phyloP scores from a whole-genome alignment of 2,797 vertebrate genomes.

The Babyrousa celebensis region DNA sequence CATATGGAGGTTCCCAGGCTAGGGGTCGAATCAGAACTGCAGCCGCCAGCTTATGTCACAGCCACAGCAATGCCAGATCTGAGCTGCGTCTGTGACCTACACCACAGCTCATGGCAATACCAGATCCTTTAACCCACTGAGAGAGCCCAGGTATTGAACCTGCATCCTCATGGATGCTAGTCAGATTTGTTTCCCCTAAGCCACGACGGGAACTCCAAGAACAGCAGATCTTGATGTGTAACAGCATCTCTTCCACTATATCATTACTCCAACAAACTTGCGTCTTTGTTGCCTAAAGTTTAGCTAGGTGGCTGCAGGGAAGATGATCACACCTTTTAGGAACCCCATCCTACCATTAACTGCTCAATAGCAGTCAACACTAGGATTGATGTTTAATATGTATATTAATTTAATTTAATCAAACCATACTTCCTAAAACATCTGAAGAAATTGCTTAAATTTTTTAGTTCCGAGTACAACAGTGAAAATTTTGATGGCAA shows the following conservation, averaged over 20 bases:
- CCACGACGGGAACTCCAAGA: background rate
- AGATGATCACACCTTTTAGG: background rate
- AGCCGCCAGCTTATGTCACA: no score
- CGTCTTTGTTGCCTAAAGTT: slow-evolving; percentile 42
- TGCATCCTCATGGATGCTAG: no score
- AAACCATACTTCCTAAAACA: slow-evolving; percentile 15
- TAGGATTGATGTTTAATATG: background rate
- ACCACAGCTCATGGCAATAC: no score
- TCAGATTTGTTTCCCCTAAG: no score
- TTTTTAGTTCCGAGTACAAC: background rate
- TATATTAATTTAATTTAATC: no score
- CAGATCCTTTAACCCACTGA: no score
- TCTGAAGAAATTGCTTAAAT: slow-evolving; percentile 1
- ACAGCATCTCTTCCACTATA: background rate
- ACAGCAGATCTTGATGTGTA: background rate
- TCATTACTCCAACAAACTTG: background rate
- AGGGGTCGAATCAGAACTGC: no score
- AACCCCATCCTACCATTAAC: background rate
- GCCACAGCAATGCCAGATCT: no score
- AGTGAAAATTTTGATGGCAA: slow-evolving; percentile 54
- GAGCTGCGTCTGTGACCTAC: no score
- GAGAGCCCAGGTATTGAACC: no score
- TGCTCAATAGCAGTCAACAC: background rate
- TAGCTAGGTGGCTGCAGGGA: background rate
- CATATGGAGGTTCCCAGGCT: no score